Base-by-base conservation (phyloP, 2,888 invertebrate genomes). In the Xylota sylvarum region DNA sequence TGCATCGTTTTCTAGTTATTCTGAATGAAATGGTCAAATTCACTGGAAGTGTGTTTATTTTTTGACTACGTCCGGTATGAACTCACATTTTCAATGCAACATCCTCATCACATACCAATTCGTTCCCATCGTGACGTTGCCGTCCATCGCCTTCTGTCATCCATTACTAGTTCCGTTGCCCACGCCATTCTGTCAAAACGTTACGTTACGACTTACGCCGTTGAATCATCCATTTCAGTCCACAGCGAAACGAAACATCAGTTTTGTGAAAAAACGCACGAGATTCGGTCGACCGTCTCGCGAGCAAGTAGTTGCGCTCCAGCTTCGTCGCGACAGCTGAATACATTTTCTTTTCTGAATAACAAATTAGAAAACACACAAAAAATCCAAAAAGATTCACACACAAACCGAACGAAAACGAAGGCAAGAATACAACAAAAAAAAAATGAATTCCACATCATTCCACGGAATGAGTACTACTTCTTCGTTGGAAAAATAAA, bases 371-470 rank as follows among this genome's bases (percentile, higher is more conserved):
- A 50, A 60, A 74, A 14, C 10, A 55, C 10, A 46, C 30, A 55
- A 19, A 35, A 55, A 35, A 23, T 23, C 35, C 30, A 14, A 0
- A 62, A 35, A 10, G 35, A 10, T 23, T 4, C 37, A 10, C 7
- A 17, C 37, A 67, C 40, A 76, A 52, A 56, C 35, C 46, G 17
- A 58, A 19, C 50, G 40, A 37, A n/a, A 2, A 10, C 14, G 40
- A 35, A 23, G 37, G 17, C 32, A 64, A 74, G 14, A 40, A 60
- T 37, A 14, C 40, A 10, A n/a, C 40, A 4, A 4, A 14, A 19
- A 56, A 19, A 55, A 50, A 43, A 78, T 83, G 72, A 70, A 56
- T 69, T 62, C 73, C 67, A 56, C 48, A 40, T 65, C 60, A 48
- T 30, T 67, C 70, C 64, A 84, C 60, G 72, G 60, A 35, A 52